Conservation (phyloP, 2,797 vertebrate species). For the Phataginus tetradactyla region DNA sequence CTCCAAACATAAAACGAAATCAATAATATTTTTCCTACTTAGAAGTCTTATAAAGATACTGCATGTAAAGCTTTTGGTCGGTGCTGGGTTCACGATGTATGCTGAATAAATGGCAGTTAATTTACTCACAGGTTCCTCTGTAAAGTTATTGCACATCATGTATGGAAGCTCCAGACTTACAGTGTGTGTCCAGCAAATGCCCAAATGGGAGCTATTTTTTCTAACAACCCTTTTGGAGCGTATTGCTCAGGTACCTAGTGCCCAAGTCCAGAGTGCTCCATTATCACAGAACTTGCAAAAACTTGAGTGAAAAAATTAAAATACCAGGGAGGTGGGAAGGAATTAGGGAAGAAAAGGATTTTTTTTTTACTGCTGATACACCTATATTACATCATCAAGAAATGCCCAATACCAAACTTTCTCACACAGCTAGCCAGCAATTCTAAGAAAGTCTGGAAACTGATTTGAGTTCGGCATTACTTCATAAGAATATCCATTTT, state of each 20-base stretch:
- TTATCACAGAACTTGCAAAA: neutral
- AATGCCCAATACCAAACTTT: neutral
- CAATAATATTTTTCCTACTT: neutral
- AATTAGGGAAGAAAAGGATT: neutral
- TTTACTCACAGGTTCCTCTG: neutral
- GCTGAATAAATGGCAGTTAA: neutral
- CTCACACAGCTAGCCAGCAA: neutral
- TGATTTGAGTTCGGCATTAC: neutral
- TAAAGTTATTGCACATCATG: neutral
- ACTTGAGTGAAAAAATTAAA: neutral
- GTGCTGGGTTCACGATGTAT: neutral
- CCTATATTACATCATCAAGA: neutral
- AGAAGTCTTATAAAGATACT: neutral
- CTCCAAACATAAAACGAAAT: neutral
- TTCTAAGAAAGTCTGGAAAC: neutral
- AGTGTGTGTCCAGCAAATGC: neutral
- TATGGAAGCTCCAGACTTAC: neutral
- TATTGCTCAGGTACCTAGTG: neutral
- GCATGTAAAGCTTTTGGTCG: neutral
- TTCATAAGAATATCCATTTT: neutral
- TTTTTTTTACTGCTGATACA: neutral
- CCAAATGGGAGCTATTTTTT: neutral
- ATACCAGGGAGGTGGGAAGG: neutral
- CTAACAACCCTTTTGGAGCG: neutral
- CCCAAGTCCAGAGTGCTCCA: neutral